These are phyloP conservation scores for Carcharodon carcharias DNA, from an alignment of 2,797 vertebrate species.

Conservation along the genomic window DNA sequence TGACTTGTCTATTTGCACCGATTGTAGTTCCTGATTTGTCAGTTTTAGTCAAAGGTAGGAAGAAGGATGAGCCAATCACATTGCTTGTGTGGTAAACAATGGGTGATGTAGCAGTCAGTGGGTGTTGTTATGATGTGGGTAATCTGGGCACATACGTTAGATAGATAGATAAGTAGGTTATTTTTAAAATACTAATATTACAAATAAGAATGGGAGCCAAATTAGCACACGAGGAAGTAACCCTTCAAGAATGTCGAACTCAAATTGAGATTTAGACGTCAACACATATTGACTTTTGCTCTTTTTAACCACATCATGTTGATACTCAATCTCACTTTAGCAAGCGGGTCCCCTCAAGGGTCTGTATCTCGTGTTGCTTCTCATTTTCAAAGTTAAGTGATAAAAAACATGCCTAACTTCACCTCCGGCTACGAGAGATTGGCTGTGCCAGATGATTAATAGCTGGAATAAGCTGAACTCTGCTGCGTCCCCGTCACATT, in stretches of 20 bases:
- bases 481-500: not conserved
- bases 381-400: conserved; percentile 37
- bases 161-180: not conserved
- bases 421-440: conserved; percentile 23
- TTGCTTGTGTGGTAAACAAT: not conserved
- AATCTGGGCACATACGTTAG: not conserved
- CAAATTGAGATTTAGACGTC: conserved; percentile 19
- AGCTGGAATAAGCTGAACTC: conserved; percentile 34
- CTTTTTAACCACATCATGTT: conserved; percentile 23
- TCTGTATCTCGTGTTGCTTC: conserved; percentile 18
- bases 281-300: conserved; percentile 21
- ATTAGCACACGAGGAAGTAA: conserved; percentile 6
- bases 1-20: not conserved
- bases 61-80: too few relatives aligned
- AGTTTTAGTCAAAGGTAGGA: not conserved
- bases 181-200: not conserved
- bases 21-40: not conserved
- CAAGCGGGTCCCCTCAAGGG: not conserved
- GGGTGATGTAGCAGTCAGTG: not conserved
- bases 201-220: not conserved
- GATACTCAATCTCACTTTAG: not conserved
- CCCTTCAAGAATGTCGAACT: not conserved
- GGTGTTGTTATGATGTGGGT: not conserved
- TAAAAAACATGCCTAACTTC: conserved; percentile 25
- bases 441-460: conserved; percentile 36